Base-by-base conservation (phyloP, 2,888 invertebrate genomes). In the Ametastegia equiseti region DNA sequence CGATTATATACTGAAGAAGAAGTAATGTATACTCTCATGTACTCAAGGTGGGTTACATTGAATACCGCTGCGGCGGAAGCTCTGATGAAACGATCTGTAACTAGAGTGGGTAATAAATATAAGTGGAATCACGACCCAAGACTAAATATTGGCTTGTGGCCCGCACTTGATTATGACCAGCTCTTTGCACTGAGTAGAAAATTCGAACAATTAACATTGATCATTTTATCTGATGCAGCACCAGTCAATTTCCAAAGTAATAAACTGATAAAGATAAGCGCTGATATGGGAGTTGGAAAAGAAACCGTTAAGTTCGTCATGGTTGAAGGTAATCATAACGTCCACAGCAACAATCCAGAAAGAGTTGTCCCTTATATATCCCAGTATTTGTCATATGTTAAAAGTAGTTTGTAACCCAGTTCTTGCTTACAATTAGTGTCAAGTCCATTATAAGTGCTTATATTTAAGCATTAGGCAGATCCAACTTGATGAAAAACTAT, bases 311-410 rank as follows among this genome's bases (percentile, higher is more conserved):
- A 54, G 2, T 81, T 90, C 83, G 80, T 88, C 84, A 0, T 91
- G 0, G 93, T 95, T 0, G 89, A 92, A 0, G 95, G 95, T 36
- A 27, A 65, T 84, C 83, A 33, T 84, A 94, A 95, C 85, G 93
- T 95, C 0, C 95, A 95, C 87, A 93, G 93, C 60, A 93, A 93
- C 6, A 87, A 93, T 84, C 95, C 95, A 0, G 93, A 94, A 83
- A 87, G 89, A 7, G 90, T 47, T 47, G 47, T 47, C 3, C 47
- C 47, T 47, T n/a, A 7, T 0, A 15, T 47, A 47, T 47, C 1
- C 4, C 6, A 47, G n/a, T 47, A 47, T 47, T 15, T 47, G 9
- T 47, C 47, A 15, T 15, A 47, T 47, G 7, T 47, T 47, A 13
- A 47, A 1, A 47, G 47, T n/a, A 47, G 4, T 47, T 47, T 47